Percentiles rank a stretch among this genome's conserved stretches.
Conservation (phyloP, 1,140 invertebrate genomes). For the Euglossa dilemma region DNA sequence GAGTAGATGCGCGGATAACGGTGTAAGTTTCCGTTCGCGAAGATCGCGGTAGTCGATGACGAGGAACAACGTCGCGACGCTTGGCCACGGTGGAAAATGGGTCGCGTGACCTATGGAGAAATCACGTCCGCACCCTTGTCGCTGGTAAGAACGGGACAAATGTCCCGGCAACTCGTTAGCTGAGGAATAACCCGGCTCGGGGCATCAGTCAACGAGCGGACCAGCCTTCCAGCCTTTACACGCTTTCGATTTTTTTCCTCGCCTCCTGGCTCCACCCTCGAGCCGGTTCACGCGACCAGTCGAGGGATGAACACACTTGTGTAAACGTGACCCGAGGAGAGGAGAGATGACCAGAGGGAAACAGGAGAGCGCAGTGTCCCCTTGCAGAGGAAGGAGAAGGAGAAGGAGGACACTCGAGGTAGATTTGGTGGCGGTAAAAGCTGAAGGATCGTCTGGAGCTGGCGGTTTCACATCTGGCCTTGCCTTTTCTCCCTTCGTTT, state of each 20-base stretch:
- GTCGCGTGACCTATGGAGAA: slow-evolving; percentile 11
- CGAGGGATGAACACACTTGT: slow-evolving; percentile 53
- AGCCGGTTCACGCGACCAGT: not conserved
- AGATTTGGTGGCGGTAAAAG: slow-evolving; percentile 40
- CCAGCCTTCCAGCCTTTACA: not conserved
- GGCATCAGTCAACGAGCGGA: not conserved
- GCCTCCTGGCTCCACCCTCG: not conserved
- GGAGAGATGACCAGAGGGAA: slow-evolving; percentile 46
- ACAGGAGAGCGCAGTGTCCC: slow-evolving; percentile 26
- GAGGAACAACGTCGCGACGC: too few species aligned
- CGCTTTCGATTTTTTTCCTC: not conserved
- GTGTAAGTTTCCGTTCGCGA: slow-evolving; percentile 50
- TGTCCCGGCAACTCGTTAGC: slow-evolving; percentile 14
- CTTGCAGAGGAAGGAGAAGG: not conserved
- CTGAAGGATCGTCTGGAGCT: not conserved
- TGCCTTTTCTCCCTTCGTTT: slow-evolving; percentile 38
- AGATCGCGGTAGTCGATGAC: too few species aligned
- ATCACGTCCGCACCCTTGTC: not conserved
- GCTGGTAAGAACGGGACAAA: not conserved
- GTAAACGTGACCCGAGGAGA: slow-evolving; percentile 57
- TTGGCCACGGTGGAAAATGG: not conserved
- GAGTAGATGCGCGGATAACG: slow-evolving; percentile 20
- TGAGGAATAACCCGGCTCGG: not conserved
- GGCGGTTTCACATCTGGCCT: slow-evolving; percentile 41
- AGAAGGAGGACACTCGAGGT: not conserved